Conservation (phyloP, 2,888 invertebrate species). For the Mimachlamys varia region DNA sequence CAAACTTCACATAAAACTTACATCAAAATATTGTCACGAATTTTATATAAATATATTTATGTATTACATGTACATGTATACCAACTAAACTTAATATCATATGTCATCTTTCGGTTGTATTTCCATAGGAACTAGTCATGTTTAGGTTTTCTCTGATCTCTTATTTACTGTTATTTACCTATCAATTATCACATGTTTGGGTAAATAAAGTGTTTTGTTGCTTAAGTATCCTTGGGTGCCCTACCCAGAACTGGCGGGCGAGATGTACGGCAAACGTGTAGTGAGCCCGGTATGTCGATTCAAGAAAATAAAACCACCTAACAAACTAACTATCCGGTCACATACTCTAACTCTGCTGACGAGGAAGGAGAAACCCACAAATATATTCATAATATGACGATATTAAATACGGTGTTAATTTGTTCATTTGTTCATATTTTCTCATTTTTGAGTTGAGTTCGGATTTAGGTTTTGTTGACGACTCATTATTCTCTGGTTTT, state of each 20-base stretch:
- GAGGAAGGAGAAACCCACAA: too few species aligned
- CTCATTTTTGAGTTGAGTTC: too few species aligned
- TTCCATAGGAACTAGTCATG: neutral
- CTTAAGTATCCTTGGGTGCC: neutral
- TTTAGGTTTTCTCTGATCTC: neutral
- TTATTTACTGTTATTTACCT: neutral
- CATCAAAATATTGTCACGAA: neutral
- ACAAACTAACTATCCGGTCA: neutral
- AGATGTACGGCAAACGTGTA: neutral
- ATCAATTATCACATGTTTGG: neutral
- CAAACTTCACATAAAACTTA: constrained; percentile 26
- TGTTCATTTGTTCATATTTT: too few species aligned
- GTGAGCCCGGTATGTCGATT: neutral
- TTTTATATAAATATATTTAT: neutral
- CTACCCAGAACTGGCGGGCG: neutral
- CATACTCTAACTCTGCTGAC: neutral
- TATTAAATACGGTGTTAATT: too few species aligned
- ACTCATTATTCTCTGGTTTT: too few species aligned
- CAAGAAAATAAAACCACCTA: neutral
- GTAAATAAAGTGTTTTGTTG: neutral
- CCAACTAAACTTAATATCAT: neutral
- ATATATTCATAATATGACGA: too few species aligned
- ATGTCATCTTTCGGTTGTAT: neutral
- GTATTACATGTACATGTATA: neutral
- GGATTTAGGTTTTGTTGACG: too few species aligned